A percentile compares a stretch with the other conserved stretches of the same genome.
phyloP scores from a whole-genome alignment of 2,888 invertebrate species.

The Eupithecia insigniata region DNA sequence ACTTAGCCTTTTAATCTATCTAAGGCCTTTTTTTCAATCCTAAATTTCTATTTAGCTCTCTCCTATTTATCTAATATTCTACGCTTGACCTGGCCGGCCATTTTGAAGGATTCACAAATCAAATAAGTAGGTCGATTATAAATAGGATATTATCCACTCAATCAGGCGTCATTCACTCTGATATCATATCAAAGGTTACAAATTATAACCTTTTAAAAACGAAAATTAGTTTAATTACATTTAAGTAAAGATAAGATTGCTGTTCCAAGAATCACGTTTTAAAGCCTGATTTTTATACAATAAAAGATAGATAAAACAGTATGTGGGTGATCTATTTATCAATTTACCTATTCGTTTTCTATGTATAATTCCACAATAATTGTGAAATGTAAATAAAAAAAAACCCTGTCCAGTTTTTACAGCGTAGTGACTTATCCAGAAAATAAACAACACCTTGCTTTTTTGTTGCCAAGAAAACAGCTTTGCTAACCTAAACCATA shows the following conservation, averaged over 20 bases:
- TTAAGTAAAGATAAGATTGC: conserved; percentile 59
- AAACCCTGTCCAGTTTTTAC: neutral
- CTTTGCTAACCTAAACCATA: neutral
- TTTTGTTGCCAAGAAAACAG: neutral
- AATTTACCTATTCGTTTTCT: conserved; percentile 1
- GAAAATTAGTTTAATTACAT: conserved; percentile 65
- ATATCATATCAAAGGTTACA: conserved; percentile 67
- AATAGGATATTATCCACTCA: conserved; percentile 46
- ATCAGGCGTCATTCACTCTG: conserved; percentile 56
- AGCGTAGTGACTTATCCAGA: neutral
- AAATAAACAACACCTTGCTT: neutral
- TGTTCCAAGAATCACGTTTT: conserved; percentile 37
- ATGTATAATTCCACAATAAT: neutral
- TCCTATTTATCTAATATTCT: neutral
- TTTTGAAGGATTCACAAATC: neutral
- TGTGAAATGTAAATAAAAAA: neutral
- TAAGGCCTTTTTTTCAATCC: neutral
- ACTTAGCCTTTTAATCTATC: neutral
- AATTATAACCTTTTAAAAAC: conserved; percentile 62
- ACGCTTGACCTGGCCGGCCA: neutral
- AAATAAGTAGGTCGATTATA: conserved; percentile 45
- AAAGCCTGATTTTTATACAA: conserved; percentile 24
- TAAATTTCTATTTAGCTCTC: neutral
- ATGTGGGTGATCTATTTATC: conserved; percentile 26
- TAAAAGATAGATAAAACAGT: conserved; percentile 22